Evolutionary conservation across 1,140 invertebrate species (phyloP), one percentile per base, ranked within the genome.

Genomic region (Calosoma granatense): DNA sequence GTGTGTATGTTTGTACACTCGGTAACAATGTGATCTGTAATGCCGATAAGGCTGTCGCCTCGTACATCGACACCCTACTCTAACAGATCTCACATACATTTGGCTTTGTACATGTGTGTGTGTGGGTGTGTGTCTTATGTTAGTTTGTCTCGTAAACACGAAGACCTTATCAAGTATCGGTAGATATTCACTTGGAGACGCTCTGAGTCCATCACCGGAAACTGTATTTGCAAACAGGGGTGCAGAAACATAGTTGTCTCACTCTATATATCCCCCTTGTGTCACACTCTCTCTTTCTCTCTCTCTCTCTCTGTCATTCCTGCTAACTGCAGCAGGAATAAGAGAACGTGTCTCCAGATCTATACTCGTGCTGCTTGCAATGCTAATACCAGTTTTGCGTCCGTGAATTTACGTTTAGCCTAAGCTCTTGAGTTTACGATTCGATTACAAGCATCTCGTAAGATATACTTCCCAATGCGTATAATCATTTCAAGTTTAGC

Each of bases 121-220:
- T n/a, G n/a, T n/a, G n/a, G n/a, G n/a, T n/a, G n/a, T n/a, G n/a
- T n/a, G n/a, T n/a, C n/a, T n/a, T n/a, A n/a, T n/a, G n/a, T n/a
- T n/a, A n/a, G n/a, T n/a, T n/a, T n/a, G n/a, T n/a, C n/a, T n/a
- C n/a, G n/a, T n/a, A n/a, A n/a, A n/a, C n/a, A n/a, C n/a, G n/a
- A n/a, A n/a, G n/a, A 17, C 52, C 57, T 58, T 58, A 58, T 58
- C 57, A 58, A 53, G 57, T 58, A 57, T 57, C 56, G 47, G 51
- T 53, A 23, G 43, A 53, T 43, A 58, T 58, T 58, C 57, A 58
- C 57, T 58, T 58, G 23, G 14, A 4, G 26, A 30, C 14, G 6
- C 14, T 30, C 41, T 4, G 17, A 54, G 57, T 58, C 53, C 57
- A 58, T 58, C 57, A 54, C 41, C 52, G 26, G 51, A 57, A 57